Evolutionary conservation across 2,113 vertebrate species (phyloP).

Genomic region (Pteronura brasiliensis): DNA sequence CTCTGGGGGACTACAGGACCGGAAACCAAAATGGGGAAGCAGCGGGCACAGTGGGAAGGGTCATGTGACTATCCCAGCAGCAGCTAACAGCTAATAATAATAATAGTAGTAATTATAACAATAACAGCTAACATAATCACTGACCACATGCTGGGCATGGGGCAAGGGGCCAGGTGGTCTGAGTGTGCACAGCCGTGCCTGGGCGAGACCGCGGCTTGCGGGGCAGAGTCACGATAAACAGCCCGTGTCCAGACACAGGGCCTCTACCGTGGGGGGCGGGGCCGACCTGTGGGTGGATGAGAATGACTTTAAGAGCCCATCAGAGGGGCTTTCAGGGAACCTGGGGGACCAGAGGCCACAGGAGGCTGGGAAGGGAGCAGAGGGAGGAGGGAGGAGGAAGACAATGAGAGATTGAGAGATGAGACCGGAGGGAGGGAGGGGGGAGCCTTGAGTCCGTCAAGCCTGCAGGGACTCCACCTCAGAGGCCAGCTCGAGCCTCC

Average conservation of each 20-base stretch:
- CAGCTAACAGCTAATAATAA: no score
- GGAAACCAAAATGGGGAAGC: not conserved
- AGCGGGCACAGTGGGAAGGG: not conserved
- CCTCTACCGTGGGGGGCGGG: not conserved
- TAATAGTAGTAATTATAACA: no score
- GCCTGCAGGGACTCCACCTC: not conserved
- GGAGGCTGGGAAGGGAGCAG: not conserved
- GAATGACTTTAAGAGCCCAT: not conserved
- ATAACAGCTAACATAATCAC: not conserved
- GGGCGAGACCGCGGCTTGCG: not conserved
- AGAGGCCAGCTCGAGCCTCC: not conserved
- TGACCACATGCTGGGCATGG: fast-evolving
- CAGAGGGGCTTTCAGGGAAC: not conserved
- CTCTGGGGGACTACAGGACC: not conserved
- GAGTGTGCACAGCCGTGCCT: not conserved
- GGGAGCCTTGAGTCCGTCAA: not conserved
- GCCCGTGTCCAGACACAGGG: not conserved
- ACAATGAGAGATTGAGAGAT: not conserved
- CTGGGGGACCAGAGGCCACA: not conserved
- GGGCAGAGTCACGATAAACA: not conserved
- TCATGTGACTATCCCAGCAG: not conserved
- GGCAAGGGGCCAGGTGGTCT: not conserved
- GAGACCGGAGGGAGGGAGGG: not conserved
- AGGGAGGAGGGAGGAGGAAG: not conserved
- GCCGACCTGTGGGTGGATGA: not conserved